Evolutionary conservation across 2,113 vertebrate genomes (phyloP), one percentile per base, ranked within the genome.

Genomic region (Onychostruthus taczanowskii): DNA sequence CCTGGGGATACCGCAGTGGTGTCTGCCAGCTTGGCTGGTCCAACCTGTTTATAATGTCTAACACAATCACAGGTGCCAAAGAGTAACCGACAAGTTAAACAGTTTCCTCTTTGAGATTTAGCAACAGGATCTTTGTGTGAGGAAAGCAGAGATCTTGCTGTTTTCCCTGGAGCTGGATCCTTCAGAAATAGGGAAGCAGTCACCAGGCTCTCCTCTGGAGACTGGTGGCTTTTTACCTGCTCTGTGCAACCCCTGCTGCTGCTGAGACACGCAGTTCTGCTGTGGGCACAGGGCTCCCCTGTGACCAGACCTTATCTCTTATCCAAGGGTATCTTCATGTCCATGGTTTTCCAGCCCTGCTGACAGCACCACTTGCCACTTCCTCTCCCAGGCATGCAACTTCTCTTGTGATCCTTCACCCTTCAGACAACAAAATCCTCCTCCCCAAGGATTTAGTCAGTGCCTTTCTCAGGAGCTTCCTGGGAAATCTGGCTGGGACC

Each of bases 31-130:
- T 86, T 88, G 87, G 85, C 94, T 92, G 79, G 94, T 95, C 92
- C 0, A 0, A 96, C 95, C 94, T 93, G 96, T 95, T 96, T 86
- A 55, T 85, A 87, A 58, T 49, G 82, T 74, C 79, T 92, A 90
- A 94, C 68, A 83, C 82, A 66, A 74, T 83, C 92, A 80, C 39
- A 64, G 85, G 76, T 95, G 93, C 94, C 93, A 96, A 96, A 83
- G 84, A 93, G 77, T 92, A 90, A 91, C 90, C 3, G 14, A 67
- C 87, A 88, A 92, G 85, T 92, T 88, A 79, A 96, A 86, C 33
- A 70, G 63, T 92, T 94, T 93, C 68, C 78, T 77, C 88, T 94
- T 12, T 9, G 75, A 1, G 0, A 92, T 90, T 95, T 86, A 93
- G 93, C 85, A 96, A 84, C 49, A 72, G 61, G 68, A 93, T 72